These are phyloP conservation scores for Scaptomyza caliginosa DNA, from an alignment of 2,888 invertebrate species.

Conservation along the genomic window DNA sequence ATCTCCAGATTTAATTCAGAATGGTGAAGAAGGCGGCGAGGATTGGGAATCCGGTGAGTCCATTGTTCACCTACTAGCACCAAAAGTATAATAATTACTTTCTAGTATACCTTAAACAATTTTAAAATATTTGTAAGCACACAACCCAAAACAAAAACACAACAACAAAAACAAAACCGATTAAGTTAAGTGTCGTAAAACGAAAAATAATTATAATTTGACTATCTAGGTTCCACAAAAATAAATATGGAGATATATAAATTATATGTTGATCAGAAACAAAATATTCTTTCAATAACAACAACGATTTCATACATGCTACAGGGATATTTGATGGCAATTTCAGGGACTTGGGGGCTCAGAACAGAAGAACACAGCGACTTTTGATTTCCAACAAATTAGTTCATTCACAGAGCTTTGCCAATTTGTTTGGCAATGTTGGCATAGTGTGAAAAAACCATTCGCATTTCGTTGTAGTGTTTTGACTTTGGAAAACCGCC, in stretches of 20 bases:
- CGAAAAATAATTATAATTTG: slow-evolving; percentile 12
- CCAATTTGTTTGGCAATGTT: no score
- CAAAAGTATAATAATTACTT: slow-evolving; percentile 58
- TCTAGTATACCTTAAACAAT: slow-evolving; percentile 62
- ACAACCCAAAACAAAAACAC: slow-evolving; percentile 13
- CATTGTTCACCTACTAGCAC: slow-evolving; percentile 61
- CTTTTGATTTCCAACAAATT: no score
- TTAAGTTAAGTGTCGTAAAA: slow-evolving; percentile 9
- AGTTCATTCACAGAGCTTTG: no score
- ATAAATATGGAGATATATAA: slow-evolving; percentile 20
- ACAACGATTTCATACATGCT: not conserved
- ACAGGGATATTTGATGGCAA: not conserved
- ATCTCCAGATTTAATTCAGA: slow-evolving; percentile 58
- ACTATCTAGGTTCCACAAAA: slow-evolving; percentile 14
- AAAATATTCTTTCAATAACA: slow-evolving; percentile 19
- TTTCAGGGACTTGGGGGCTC: not conserved
- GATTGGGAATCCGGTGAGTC: slow-evolving; percentile 85
- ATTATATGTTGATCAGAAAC: slow-evolving; percentile 19
- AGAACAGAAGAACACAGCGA: not conserved
- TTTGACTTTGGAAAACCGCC: no score
- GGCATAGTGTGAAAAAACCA: no score
- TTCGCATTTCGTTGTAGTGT: no score
- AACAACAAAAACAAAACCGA: slow-evolving; percentile 25
- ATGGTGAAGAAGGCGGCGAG: slow-evolving; percentile 79
- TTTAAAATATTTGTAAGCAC: slow-evolving; percentile 45